Base-by-base conservation (phyloP, 2,888 invertebrate species). In the Eurytoma adleriae region DNA sequence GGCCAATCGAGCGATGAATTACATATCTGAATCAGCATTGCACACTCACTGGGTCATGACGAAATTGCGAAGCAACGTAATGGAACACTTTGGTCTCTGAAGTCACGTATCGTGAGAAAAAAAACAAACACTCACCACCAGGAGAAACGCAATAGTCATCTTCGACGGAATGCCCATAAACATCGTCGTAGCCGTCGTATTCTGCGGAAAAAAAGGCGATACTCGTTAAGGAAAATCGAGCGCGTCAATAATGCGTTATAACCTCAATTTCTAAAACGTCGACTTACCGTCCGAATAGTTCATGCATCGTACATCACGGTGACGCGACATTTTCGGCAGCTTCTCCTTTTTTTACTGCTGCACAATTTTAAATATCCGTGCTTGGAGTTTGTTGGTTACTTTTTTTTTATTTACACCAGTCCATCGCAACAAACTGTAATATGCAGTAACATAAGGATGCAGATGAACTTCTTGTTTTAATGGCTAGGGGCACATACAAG, bases 111-210 rank as follows among this genome's bases (percentile, higher is more conserved):
- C 54, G n/a, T 13, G n/a, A 54, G 54, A n/a, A 14, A 54, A 54
- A 64, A 64, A 0, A 16, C 4, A 57, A 73, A 69, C 57, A 82
- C 84, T 83, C 86, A 92, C 97, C 96, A 88, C 96, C 96, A 2
- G 98, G 98, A 16, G 98, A 98, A 86, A 97, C 94, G 88, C 95
- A 96, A 90, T 94, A 96, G 89, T 97, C 97, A 88, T 98, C 98
- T 91, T 98, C 98, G 61, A 98, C 95, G 2, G 98, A 98, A 91
- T 97, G 96, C 14, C 98, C 98, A 90, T 97, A 98, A 80, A 96
- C 94, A 92, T 97, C 97, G 88, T 97, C 96, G 86, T 96, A 96
- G 18, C 94, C 95, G 87, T 98, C 98, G 89, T 96, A 98, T 88
- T 98, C 98, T 95, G 87, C 50, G 91, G 91, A 83, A 84, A 77